phyloP scores from a whole-genome alignment of 1,140 invertebrate genomes.

The Drosophila varians region DNA sequence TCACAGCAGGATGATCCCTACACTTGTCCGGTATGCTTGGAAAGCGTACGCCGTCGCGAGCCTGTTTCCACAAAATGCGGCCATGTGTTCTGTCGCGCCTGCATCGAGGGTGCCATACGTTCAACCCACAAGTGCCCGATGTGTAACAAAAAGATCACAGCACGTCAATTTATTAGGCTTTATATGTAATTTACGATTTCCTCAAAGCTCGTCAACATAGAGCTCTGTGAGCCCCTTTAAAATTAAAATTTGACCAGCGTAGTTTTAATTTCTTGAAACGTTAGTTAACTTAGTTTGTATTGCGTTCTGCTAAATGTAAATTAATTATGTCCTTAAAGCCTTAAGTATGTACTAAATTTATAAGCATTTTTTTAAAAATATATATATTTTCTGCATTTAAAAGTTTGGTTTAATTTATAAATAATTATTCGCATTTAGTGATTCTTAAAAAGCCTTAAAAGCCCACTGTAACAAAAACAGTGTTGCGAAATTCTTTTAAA shows the following conservation, averaged over 20 bases:
- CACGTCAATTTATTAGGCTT: slow-evolving; percentile 40
- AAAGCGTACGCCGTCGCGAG: slow-evolving; percentile 18
- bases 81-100: slow-evolving; percentile 55
- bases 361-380: not conserved
- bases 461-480: not conserved
- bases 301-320: not conserved
- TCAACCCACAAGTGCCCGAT: slow-evolving; percentile 52
- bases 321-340: not conserved
- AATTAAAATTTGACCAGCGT: not conserved
- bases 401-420: not conserved
- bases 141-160: slow-evolving; percentile 49
- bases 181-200: slow-evolving; percentile 34
- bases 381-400: not conserved
- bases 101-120: slow-evolving; percentile 35
- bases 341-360: not conserved
- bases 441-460: too few relatives aligned
- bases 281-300: not conserved
- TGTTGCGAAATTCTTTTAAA: not conserved
- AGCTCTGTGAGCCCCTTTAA: slow-evolving; percentile 20
- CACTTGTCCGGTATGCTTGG: slow-evolving; percentile 65
- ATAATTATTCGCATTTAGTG: too few relatives aligned
- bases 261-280: not conserved
- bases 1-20: slow-evolving; percentile 22
- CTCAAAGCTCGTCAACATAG: not conserved
- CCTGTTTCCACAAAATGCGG: slow-evolving; percentile 58